Evolutionary conservation across 2,888 invertebrate genomes (phyloP).

Genomic region (Hemistola chrysoprasaria): DNA sequence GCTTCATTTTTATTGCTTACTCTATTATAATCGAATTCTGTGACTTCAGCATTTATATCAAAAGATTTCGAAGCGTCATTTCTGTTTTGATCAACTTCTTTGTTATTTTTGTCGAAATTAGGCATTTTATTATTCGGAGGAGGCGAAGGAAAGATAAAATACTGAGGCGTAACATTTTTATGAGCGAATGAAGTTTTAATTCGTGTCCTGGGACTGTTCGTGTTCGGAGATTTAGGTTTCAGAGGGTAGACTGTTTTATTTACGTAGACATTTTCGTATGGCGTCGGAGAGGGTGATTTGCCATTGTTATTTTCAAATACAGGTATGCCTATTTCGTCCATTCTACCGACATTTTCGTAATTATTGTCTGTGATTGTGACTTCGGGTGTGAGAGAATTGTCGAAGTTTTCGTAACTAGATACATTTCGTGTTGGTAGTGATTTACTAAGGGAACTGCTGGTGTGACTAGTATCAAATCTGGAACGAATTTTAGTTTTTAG

Average conservation of each 20-base stretch:
- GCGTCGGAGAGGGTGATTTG: conserved; percentile 57
- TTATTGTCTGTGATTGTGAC: conserved; percentile 54
- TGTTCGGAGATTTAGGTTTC: conserved; percentile 73
- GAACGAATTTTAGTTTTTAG: no score
- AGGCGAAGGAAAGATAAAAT: conserved; percentile 74
- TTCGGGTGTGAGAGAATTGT: conserved; percentile 60
- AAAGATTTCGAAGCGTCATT: neutral
- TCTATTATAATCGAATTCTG: no score
- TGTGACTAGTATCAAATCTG: conserved; percentile 78
- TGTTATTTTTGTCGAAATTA: conserved; percentile 37
- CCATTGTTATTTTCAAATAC: conserved; percentile 58
- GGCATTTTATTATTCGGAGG: conserved; percentile 52
- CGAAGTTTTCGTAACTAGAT: conserved; percentile 82
- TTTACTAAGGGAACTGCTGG: conserved; percentile 51
- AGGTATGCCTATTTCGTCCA: conserved; percentile 76
- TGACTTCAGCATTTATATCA: no score
- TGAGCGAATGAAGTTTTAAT: conserved; percentile 83
- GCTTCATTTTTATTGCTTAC: no score
- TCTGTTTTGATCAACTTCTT: conserved; percentile 4
- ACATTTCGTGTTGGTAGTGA: conserved; percentile 63
- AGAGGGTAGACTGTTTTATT: conserved; percentile 59
- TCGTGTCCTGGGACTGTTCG: conserved; percentile 82
- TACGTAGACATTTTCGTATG: conserved; percentile 84
- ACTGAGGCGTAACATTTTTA: conserved; percentile 75
- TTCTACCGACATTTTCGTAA: conserved; percentile 64